Evolutionary conservation across 2,797 vertebrate species (phyloP).

Genomic region (Lates japonicus): DNA sequence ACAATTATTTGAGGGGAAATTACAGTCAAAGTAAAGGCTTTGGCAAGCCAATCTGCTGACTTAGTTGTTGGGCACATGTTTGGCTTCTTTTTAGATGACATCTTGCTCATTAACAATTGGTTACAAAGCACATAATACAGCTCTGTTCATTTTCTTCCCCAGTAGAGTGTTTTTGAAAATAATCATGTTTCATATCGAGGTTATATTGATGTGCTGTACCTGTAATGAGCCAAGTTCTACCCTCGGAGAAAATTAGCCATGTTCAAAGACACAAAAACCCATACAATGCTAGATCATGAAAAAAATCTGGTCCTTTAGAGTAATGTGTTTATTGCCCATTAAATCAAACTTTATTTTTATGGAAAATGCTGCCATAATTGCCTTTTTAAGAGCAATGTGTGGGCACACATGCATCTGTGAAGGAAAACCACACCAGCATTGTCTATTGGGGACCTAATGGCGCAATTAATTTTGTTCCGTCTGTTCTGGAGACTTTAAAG

Average conservation of each 20-base stretch:
- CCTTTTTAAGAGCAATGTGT: slow-evolving; percentile 94
- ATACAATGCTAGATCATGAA: slow-evolving; percentile 88
- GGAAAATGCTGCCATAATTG: slow-evolving; percentile 95
- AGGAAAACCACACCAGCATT: slow-evolving; percentile 94
- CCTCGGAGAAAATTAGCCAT: slow-evolving; percentile 20
- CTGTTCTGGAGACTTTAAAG: slow-evolving; percentile 98
- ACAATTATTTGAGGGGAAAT: slow-evolving; percentile 74
- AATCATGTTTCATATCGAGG: too few relatives aligned
- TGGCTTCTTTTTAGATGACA: slow-evolving; percentile 23
- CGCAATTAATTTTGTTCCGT: slow-evolving; percentile 97
- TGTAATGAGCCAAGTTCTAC: neutral
- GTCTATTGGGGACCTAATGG: slow-evolving; percentile 95
- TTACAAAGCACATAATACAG: slow-evolving; percentile 10
- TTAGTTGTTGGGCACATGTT: slow-evolving; percentile 1
- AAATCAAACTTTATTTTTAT: slow-evolving; percentile 94
- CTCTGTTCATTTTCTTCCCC: neutral
- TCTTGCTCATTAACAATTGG: slow-evolving; percentile 6
- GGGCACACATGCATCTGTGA: slow-evolving; percentile 92
- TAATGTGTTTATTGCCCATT: slow-evolving; percentile 95
- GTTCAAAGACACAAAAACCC: slow-evolving; percentile 76
- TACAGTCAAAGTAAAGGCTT: slow-evolving; percentile 61
- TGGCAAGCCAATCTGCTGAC: slow-evolving; percentile 23
- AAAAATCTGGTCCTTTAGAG: slow-evolving; percentile 88
- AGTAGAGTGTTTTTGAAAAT: neutral
- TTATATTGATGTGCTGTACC: too few relatives aligned